These are phyloP conservation scores for Pangasius larnaudii DNA, from an alignment of 2,797 vertebrate species.

Conservation along the genomic window DNA sequence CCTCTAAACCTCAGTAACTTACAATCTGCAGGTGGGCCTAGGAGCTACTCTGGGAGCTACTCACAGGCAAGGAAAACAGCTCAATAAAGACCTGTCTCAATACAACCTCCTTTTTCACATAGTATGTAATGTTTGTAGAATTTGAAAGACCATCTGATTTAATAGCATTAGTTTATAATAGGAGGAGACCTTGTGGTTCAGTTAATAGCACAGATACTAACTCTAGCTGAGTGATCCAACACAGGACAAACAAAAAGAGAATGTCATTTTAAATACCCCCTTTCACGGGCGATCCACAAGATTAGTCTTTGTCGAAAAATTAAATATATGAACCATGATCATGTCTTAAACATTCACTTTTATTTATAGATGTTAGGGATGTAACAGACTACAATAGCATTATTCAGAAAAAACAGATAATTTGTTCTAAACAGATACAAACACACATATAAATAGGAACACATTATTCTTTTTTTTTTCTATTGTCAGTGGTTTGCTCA, in stretches of 20 bases:
- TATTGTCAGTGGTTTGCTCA: neutral
- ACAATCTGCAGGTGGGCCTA: constrained; percentile 32
- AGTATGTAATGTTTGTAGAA: constrained; percentile 7
- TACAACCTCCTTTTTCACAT: constrained; percentile 23
- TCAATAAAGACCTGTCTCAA: constrained; percentile 41
- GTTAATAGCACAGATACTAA: neutral
- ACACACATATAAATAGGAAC: neutral
- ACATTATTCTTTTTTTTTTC: neutral
- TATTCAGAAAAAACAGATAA: neutral
- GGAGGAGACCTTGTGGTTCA: neutral
- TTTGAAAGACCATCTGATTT: neutral
- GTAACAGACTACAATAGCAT: neutral
- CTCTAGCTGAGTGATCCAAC: neutral
- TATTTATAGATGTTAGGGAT: neutral
- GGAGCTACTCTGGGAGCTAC: constrained; percentile 19
- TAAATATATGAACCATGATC: neutral
- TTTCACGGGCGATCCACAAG: neutral
- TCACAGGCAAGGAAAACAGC: constrained; percentile 33
- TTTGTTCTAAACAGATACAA: neutral
- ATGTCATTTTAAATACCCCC: neutral
- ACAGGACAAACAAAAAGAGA: neutral
- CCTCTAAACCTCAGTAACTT: constrained; percentile 50
- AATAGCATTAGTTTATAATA: constrained; percentile 5
- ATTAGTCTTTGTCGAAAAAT: neutral
- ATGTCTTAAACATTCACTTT: neutral